Percentiles rank a stretch among this genome's conserved stretches.
Conservation (phyloP, 2,113 vertebrate genomes). For the Carlito syrichta region DNA sequence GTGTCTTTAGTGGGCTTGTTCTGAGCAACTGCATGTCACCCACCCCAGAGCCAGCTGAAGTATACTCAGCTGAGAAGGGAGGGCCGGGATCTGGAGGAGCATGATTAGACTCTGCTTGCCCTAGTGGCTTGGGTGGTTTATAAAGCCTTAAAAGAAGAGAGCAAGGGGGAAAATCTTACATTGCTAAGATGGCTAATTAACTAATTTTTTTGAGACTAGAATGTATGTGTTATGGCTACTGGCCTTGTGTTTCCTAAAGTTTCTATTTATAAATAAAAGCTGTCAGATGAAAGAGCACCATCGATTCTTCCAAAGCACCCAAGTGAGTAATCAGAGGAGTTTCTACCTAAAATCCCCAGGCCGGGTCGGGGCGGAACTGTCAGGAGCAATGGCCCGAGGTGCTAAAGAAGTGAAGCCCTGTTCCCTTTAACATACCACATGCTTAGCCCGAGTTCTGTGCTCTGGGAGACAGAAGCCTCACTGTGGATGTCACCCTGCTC, state of each 20-base stretch:
- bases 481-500: background rate
- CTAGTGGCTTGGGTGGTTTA: background rate
- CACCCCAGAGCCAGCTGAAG: background rate
- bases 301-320: conserved; percentile 16
- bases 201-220: background rate
- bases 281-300: background rate
- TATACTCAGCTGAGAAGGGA: background rate
- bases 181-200: conserved; percentile 75
- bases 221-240: background rate
- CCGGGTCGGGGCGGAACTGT: background rate
- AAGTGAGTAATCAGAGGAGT: background rate
- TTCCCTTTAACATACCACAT: fast-evolving
- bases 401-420: background rate
- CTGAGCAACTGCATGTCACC: background rate
- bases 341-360: background rate
- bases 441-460: background rate
- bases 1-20: background rate
- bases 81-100: too few relatives aligned
- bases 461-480: background rate
- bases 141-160: background rate
- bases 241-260: conserved; percentile 35
- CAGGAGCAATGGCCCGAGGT: background rate
- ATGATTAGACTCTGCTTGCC: conserved; percentile 6
- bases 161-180: background rate
- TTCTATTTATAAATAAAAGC: conserved; percentile 71